Percentiles rank a stretch among this genome's conserved stretches.
Conservation (phyloP, 2,797 vertebrate genomes). For the Arnoldichthys spilopterus region DNA sequence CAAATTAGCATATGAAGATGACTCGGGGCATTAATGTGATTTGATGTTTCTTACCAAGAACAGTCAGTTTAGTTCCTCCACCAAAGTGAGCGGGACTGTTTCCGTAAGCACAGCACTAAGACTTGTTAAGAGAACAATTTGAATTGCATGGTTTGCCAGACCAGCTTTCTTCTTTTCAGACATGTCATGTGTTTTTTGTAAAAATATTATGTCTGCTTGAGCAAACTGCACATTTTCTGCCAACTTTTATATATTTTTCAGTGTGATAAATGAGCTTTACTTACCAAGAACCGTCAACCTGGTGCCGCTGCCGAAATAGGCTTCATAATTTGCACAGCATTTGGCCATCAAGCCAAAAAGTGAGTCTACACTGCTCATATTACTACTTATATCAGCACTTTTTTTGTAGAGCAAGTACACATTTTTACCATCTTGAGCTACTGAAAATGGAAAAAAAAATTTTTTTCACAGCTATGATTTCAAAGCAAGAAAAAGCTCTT, state of each 20-base stretch:
- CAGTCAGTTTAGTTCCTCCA: conserved; percentile 73
- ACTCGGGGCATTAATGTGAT: conserved; percentile 20
- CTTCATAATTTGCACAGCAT: conserved; percentile 67
- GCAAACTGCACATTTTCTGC: background rate
- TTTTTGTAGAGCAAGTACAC: background rate
- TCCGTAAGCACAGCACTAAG: conserved; percentile 62
- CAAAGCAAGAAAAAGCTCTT: conserved; percentile 31
- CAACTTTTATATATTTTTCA: background rate
- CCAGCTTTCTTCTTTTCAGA: background rate
- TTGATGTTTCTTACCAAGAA: conserved; percentile 70
- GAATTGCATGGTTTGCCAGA: background rate
- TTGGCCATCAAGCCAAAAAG: conserved; percentile 61
- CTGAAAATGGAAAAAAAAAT: background rate
- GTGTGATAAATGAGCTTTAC: conserved; percentile 26
- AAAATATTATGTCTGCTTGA: background rate
- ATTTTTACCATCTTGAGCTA: background rate
- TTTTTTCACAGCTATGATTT: background rate
- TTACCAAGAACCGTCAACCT: conserved; percentile 72
- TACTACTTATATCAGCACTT: background rate
- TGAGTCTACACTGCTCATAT: conserved; percentile 24
- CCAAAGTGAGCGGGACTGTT: conserved; percentile 56
- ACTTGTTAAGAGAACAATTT: conserved; percentile 46
- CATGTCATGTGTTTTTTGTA: background rate
- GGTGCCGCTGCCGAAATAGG: conserved; percentile 71
- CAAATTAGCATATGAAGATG: background rate